Percentiles rank a stretch among this genome's conserved stretches.
These are phyloP conservation scores for Kuschelorhynchus macadamiae DNA, from an alignment of 2,888 invertebrate species.

Conservation along the genomic window DNA sequence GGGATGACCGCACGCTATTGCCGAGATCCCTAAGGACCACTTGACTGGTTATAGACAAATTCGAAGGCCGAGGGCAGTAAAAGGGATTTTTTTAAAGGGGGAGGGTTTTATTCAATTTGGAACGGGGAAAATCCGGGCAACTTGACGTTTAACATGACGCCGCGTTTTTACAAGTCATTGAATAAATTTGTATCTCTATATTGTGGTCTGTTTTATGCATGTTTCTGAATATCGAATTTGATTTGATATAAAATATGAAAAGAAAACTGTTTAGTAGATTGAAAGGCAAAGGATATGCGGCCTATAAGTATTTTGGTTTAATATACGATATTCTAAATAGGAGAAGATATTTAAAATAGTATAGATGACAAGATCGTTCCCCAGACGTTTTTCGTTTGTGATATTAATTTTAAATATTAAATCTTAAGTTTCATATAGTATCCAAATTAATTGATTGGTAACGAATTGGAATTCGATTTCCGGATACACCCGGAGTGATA, in stretches of 20 bases:
- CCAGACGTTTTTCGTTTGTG: too few relatives aligned
- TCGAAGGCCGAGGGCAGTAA: slow-evolving; percentile 42
- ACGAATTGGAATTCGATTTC: too few relatives aligned
- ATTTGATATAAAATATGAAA: slow-evolving; percentile 28
- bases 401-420: too few relatives aligned
- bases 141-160: slow-evolving; percentile 51
- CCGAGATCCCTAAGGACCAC: slow-evolving; percentile 48
- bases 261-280: neutral
- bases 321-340: too few relatives aligned
- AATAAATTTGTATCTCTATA: slow-evolving; percentile 51
- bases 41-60: slow-evolving; percentile 52
- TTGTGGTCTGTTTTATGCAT: slow-evolving; percentile 37
- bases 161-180: slow-evolving; percentile 52
- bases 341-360: too few relatives aligned
- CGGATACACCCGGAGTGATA: too few relatives aligned
- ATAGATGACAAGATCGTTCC: too few relatives aligned
- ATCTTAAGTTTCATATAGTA: too few relatives aligned
- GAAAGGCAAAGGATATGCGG: slow-evolving; percentile 1
- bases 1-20: slow-evolving; percentile 46
- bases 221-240: slow-evolving; percentile 33
- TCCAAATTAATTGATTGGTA: too few relatives aligned
- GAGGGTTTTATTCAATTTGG: slow-evolving; percentile 47
- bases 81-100: slow-evolving; percentile 41
- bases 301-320: slow-evolving; percentile 9
- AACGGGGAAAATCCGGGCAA: slow-evolving; percentile 43